Evolutionary conservation across 1,140 invertebrate genomes (phyloP).

Genomic region (Spodoptera frugiperda): DNA sequence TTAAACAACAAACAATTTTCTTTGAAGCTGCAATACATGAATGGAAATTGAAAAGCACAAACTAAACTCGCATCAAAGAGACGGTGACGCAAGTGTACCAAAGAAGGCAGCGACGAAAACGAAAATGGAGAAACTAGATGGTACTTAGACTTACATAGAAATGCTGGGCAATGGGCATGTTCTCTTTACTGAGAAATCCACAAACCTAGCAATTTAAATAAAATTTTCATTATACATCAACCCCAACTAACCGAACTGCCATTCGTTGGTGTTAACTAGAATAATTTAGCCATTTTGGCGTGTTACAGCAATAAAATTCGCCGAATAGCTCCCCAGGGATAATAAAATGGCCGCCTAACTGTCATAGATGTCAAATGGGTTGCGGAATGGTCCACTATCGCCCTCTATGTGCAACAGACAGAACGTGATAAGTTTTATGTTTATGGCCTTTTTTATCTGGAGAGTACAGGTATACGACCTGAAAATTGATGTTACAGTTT

Average conservation of each 20-base stretch:
- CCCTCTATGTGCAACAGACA: slow-evolving; percentile 45
- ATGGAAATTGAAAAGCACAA: no score
- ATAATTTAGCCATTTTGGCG: slow-evolving; percentile 49
- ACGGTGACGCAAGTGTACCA: no score
- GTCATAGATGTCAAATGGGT: slow-evolving; percentile 32
- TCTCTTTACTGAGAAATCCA: no score
- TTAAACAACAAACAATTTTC: not conserved
- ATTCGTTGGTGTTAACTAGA: slow-evolving; percentile 45
- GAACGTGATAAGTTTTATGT: slow-evolving; percentile 39
- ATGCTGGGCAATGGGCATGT: no score
- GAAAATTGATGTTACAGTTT: not conserved
- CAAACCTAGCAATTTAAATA: slow-evolving; percentile 23
- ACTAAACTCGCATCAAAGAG: no score
- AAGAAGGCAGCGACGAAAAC: no score
- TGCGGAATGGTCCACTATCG: slow-evolving; percentile 30
- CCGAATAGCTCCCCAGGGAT: slow-evolving; percentile 27
- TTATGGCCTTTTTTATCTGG: slow-evolving; percentile 36
- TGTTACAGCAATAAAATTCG: slow-evolving; percentile 46
- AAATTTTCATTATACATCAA: slow-evolving; percentile 21
- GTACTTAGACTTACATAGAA: no score
- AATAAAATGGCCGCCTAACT: slow-evolving; percentile 47
- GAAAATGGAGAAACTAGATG: no score
- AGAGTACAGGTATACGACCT: slow-evolving; percentile 41
- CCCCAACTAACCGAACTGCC: slow-evolving; percentile 34
- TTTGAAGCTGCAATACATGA: no score